phyloP scores from a whole-genome alignment of 1,140 invertebrate species.

The Branchinecta lindahli region DNA sequence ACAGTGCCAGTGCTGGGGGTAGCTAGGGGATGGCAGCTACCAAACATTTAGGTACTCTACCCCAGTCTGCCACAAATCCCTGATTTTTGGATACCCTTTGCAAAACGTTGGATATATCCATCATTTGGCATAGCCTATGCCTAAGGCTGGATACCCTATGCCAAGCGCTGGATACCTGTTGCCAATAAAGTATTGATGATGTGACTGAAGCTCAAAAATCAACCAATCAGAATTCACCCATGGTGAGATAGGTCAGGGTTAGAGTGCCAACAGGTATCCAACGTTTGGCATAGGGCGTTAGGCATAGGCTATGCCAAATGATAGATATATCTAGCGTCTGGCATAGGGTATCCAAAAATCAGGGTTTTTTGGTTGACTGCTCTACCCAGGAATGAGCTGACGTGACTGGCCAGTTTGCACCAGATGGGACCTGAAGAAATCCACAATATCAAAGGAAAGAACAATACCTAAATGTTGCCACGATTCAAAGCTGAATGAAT shows the following conservation, averaged over 20 bases:
- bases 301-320: too few species aligned
- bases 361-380: slow-evolving; percentile 1
- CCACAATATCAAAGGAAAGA: slow-evolving; percentile 1
- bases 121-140: background rate
- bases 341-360: too few species aligned
- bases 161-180: slow-evolving; percentile 7
- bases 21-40: slow-evolving; percentile 3
- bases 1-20: background rate
- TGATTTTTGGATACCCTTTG: slow-evolving; percentile 8
- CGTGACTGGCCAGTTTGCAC: background rate
- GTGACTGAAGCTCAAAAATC: slow-evolving; percentile 5
- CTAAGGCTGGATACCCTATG: slow-evolving; percentile 5
- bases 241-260: slow-evolving; percentile 4
- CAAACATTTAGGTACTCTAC: slow-evolving; percentile 6
- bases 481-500: too few species aligned
- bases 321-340: too few species aligned
- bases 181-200: slow-evolving; percentile 1
- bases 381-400: slow-evolving; percentile 4
- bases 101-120: slow-evolving; percentile 8
- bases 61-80: slow-evolving; percentile 4
- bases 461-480: slow-evolving; percentile 4
- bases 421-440: slow-evolving; percentile 5
- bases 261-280: too few species aligned
- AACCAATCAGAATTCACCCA: slow-evolving; percentile 5
- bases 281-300: too few species aligned